Conservation (phyloP, 2,797 vertebrate species). For the Parauchenoglanis ngamensis region DNA sequence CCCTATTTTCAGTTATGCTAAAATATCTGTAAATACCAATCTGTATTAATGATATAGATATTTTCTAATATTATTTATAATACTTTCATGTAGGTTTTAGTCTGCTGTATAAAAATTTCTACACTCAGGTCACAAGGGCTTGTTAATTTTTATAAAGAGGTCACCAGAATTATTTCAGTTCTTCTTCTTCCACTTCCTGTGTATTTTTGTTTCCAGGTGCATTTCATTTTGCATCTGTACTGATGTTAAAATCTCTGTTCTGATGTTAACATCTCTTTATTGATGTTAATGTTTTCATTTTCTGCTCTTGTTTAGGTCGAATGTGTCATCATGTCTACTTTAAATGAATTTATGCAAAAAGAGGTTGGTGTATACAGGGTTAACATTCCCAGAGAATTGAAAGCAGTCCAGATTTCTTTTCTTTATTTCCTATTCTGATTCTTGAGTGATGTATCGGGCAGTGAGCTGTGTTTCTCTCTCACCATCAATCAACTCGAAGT, state of each 20-base stretch:
- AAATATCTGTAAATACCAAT: not conserved
- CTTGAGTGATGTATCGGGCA: constrained; percentile 8
- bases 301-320: not conserved
- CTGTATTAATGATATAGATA: not conserved
- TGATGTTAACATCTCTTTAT: too few species aligned
- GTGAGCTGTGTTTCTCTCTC: constrained; percentile 13
- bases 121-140: not conserved
- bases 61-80: not conserved
- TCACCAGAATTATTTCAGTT: not conserved
- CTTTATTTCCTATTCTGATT: constrained; percentile 14
- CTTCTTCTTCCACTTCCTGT: not conserved
- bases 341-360: not conserved
- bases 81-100: not conserved
- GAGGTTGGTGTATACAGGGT: not conserved
- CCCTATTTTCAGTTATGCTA: not conserved
- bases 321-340: not conserved
- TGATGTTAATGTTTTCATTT: not conserved
- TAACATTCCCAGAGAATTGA: constrained; percentile 2
- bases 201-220: not conserved
- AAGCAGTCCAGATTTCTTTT: not conserved
- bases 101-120: not conserved
- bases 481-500: constrained; percentile 29
- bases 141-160: not conserved
- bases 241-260: not conserved
- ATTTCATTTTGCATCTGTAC: not conserved